Percentiles rank a stretch among this genome's conserved stretches.
These are phyloP conservation scores for Spialia ferax DNA, from an alignment of 2,888 invertebrate species.

Conservation along the genomic window DNA sequence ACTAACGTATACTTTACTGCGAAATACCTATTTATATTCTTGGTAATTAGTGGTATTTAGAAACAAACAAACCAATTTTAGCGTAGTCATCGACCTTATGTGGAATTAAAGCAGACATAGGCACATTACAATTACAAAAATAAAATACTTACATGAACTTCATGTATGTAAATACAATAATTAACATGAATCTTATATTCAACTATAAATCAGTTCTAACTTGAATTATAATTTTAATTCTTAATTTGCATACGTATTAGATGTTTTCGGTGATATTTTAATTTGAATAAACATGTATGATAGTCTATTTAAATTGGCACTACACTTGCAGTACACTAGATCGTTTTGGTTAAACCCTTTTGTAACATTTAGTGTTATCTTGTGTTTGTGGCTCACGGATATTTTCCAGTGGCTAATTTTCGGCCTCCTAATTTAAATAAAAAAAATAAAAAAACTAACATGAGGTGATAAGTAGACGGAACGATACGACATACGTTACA, in stretches of 20 bases:
- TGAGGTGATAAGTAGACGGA: too few relatives aligned
- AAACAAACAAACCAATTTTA: background rate
- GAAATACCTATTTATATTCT: background rate
- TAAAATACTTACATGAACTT: background rate
- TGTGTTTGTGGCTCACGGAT: too few relatives aligned
- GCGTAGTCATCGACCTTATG: constrained; percentile 4
- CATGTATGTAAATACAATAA: constrained; percentile 25
- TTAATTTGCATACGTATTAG: constrained; percentile 22
- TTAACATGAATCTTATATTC: constrained; percentile 5
- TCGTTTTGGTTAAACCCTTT: too few relatives aligned
- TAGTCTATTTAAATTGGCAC: background rate
- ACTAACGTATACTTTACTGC: background rate
- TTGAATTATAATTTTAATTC: too few relatives aligned
- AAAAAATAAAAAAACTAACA: too few relatives aligned
- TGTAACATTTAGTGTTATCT: too few relatives aligned
- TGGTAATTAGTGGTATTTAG: constrained; percentile 1
- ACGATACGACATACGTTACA: too few relatives aligned
- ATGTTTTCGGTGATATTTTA: constrained; percentile 9
- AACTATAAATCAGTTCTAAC: constrained; percentile 12
- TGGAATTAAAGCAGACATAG: background rate
- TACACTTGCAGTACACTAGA: too few relatives aligned
- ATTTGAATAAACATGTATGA: background rate
- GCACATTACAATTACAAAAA: background rate
- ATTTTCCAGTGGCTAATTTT: too few relatives aligned
- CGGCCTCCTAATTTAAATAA: too few relatives aligned